Conservation (phyloP, 1,140 invertebrate species). For the Meloidogyne exigua region DNA sequence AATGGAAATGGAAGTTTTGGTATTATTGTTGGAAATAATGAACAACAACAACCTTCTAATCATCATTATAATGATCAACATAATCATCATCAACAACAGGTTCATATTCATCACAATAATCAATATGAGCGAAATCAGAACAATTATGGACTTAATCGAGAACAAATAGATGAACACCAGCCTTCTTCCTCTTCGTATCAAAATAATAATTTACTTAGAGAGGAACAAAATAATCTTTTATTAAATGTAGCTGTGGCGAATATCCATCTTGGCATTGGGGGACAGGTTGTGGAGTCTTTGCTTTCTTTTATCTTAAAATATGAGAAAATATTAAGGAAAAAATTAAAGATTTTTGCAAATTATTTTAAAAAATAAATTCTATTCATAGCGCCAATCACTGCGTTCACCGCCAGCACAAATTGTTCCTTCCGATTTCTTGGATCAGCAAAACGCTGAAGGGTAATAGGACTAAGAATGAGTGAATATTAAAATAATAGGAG, state of each 20-base stretch:
- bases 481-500: background rate
- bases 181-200: background rate
- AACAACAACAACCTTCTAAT: background rate
- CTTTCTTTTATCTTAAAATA: too few species aligned
- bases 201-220: background rate
- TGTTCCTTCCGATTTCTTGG: background rate
- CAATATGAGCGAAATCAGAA: background rate
- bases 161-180: background rate
- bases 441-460: slow-evolving; percentile 3
- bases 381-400: background rate
- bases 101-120: background rate
- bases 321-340: too few species aligned
- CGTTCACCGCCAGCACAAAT: slow-evolving; percentile 11
- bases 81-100: background rate
- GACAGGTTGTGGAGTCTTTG: background rate
- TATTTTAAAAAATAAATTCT: background rate
- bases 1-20: background rate
- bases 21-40: background rate
- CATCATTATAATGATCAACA: background rate
- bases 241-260: slow-evolving; percentile 7
- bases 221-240: background rate
- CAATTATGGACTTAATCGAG: background rate
- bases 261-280: background rate
- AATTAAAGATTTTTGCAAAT: too few species aligned
- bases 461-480: background rate